Conservation (phyloP, 2,113 vertebrate genomes). For the Plecotus auritus region DNA sequence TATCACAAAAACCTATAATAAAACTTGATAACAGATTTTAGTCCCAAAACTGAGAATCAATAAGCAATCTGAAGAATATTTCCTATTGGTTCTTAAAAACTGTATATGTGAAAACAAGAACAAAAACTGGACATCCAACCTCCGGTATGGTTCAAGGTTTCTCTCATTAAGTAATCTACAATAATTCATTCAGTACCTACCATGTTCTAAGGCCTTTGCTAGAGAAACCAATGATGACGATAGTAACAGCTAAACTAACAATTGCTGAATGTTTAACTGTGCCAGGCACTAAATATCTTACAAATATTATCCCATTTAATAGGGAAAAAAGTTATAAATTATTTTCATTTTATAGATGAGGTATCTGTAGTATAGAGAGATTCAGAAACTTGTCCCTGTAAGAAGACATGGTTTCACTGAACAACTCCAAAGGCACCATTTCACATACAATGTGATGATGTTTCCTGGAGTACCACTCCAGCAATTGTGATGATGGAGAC, state of each 20-base stretch:
- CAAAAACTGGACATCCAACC: neutral
- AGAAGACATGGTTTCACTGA: neutral
- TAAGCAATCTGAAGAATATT: neutral
- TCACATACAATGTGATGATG: neutral
- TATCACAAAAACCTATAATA: neutral
- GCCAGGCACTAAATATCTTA: neutral
- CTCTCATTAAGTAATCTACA: neutral
- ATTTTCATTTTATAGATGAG: conserved; percentile 19
- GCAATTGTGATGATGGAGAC: neutral
- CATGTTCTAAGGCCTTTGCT: neutral
- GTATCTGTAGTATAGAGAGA: neutral
- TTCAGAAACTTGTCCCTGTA: neutral
- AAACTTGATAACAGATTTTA: neutral
- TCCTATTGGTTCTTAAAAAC: conserved; percentile 3
- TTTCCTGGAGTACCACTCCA: neutral
- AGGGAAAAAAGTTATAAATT: neutral
- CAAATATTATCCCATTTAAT: neutral
- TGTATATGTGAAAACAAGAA: neutral
- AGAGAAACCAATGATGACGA: neutral
- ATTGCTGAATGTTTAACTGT: neutral
- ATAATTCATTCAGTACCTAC: neutral
- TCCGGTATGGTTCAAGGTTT: neutral
- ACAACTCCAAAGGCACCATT: neutral
- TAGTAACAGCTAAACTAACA: neutral
- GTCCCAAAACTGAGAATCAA: neutral